Percentiles rank a stretch among this genome's conserved stretches.
Conservation (phyloP, 2,797 vertebrate genomes). For the Phoebastria nigripes region DNA sequence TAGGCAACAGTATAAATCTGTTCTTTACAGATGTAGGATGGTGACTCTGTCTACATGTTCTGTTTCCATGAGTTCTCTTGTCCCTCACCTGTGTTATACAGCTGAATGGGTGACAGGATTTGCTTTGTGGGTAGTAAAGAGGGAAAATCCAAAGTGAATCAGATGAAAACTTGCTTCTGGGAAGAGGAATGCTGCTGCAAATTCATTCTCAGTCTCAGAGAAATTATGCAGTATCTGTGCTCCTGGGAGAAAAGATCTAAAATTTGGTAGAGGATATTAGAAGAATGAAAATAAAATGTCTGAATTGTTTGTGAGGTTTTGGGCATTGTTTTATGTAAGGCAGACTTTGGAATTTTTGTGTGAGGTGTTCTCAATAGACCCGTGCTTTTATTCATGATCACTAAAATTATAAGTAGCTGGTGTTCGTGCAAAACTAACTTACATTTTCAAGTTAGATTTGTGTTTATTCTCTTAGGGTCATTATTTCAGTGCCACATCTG, state of each 20-base stretch:
- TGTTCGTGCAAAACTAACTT: background rate
- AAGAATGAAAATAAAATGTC: background rate
- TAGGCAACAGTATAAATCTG: background rate
- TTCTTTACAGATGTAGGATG: background rate
- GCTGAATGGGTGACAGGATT: background rate
- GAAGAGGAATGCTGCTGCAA: background rate
- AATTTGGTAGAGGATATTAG: background rate
- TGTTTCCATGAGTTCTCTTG: background rate
- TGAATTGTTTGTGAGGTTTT: background rate
- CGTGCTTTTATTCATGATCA: background rate
- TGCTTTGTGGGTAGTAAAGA: background rate
- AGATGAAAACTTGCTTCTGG: background rate
- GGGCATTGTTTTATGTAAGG: background rate
- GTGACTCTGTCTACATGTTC: background rate
- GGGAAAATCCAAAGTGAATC: background rate
- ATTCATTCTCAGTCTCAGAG: background rate
- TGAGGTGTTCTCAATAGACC: background rate
- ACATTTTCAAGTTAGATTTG: background rate
- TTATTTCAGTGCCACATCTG: background rate
- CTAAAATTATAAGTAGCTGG: background rate
- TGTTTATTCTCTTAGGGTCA: background rate
- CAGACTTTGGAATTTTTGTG: background rate
- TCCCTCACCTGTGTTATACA: background rate
- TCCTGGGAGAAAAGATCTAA: background rate
- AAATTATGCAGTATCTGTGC: background rate